Conservation (phyloP, 2,888 invertebrate genomes). For the Oscheius sp. region DNA sequence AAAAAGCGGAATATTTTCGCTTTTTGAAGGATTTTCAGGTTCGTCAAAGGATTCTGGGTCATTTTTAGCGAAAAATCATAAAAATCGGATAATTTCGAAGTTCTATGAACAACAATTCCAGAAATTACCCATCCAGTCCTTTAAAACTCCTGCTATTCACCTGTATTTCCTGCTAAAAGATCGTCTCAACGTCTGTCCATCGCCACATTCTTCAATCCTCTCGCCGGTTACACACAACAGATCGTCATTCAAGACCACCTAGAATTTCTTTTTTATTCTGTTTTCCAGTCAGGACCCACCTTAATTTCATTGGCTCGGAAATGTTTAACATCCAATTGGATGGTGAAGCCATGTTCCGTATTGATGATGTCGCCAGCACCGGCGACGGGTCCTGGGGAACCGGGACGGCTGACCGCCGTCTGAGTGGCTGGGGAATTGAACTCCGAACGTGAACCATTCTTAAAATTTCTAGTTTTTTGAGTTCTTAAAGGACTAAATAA, state of each 20-base stretch:
- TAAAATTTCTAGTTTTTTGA: too few relatives aligned
- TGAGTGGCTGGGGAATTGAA: conserved; percentile 14
- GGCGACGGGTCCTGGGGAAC: conserved; percentile 62
- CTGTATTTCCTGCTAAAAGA: conserved; percentile 52
- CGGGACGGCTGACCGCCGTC: conserved; percentile 35
- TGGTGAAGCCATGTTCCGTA: conserved; percentile 68
- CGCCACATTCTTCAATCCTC: conserved; percentile 58
- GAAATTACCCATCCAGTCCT: not conserved
- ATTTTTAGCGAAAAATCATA: too few relatives aligned
- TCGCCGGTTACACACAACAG: conserved; percentile 65
- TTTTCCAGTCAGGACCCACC: too few relatives aligned
- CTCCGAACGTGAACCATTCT: conserved; percentile 25
- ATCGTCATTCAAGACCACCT: conserved; percentile 64
- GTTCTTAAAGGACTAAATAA: too few relatives aligned
- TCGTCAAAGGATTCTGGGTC: too few relatives aligned
- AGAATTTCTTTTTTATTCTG: not conserved
- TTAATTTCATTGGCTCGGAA: conserved; percentile 68
- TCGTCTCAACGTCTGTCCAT: conserved; percentile 52
- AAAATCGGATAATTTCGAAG: too few relatives aligned
- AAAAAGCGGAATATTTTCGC: too few relatives aligned
- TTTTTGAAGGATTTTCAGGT: too few relatives aligned
- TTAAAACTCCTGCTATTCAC: not conserved
- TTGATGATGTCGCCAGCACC: conserved; percentile 68
- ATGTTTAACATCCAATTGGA: conserved; percentile 66
- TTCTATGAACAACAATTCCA: conserved; percentile 1